A percentile compares a stretch with the other conserved stretches of the same genome.
Evolutionary conservation across 2,797 vertebrate species (phyloP).

Genomic region (Ibycter americanus): DNA sequence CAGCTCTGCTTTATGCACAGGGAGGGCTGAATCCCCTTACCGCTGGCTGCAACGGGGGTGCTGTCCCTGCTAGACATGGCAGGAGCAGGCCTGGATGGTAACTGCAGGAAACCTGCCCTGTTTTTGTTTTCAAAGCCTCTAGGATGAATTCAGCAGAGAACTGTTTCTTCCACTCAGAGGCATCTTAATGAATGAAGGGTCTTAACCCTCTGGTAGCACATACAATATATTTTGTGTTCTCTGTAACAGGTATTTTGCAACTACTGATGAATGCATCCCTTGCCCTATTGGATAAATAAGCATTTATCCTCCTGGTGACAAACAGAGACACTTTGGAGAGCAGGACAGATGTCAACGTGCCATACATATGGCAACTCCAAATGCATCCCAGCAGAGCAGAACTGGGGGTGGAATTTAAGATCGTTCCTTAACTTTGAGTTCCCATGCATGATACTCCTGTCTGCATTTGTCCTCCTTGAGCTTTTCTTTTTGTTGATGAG

Average conservation of each 20-base stretch:
- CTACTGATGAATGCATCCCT: background rate
- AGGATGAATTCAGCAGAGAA: background rate
- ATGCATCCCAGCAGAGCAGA: background rate
- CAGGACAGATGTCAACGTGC: background rate
- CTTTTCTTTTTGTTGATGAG: background rate
- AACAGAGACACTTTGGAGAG: background rate
- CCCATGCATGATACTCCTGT: background rate
- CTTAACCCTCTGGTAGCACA: background rate
- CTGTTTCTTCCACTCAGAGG: background rate
- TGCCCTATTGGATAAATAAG: background rate
- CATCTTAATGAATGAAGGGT: background rate
- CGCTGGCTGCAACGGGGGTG: background rate
- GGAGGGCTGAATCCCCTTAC: background rate
- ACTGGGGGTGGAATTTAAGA: background rate
- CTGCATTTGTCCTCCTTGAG: background rate
- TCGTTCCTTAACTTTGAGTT: background rate
- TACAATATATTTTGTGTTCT: background rate
- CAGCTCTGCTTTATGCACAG: background rate
- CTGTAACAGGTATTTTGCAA: background rate
- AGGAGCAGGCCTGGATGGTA: background rate
- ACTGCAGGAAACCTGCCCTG: background rate
- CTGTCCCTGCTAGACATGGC: too few species aligned
- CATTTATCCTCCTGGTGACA: background rate
- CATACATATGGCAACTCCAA: background rate
- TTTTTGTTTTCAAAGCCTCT: background rate